A percentile compares a stretch with the other conserved stretches of the same genome.
phyloP scores from a whole-genome alignment of 2,797 vertebrate genomes.

The Xyrichtys novacula region DNA sequence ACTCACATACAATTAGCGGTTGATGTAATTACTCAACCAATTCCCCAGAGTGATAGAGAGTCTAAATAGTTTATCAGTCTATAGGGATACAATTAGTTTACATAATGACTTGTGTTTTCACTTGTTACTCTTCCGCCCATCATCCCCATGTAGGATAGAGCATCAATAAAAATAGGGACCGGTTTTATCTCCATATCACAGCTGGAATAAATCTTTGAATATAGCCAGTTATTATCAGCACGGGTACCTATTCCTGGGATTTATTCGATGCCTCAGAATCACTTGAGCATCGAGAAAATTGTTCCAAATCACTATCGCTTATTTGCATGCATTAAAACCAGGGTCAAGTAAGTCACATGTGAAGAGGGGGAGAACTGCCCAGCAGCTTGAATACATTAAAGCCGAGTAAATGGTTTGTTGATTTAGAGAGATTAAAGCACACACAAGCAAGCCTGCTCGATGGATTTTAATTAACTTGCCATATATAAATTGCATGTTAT shows the following conservation, averaged over 20 bases:
- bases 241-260: conserved; percentile 16
- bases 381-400: conserved; percentile 78
- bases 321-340: conserved; percentile 82
- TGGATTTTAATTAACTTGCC: conserved; percentile 87
- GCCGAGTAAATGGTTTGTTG: conserved; percentile 82
- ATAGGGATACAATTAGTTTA: neutral
- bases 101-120: neutral
- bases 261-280: conserved; percentile 27
- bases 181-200: conserved; percentile 16
- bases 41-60: neutral
- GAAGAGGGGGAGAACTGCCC: conserved; percentile 63
- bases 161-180: neutral
- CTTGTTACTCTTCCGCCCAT: conserved; percentile 1
- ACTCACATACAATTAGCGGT: neutral
- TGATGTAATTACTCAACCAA: conserved; percentile 15
- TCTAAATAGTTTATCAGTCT: neutral
- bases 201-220: conserved; percentile 9
- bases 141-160: neutral
- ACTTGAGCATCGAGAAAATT: conserved; percentile 57
- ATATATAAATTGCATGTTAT: conserved; percentile 86
- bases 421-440: conserved; percentile 81
- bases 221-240: conserved; percentile 1
- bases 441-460: conserved; percentile 75
- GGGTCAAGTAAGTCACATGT: conserved; percentile 79
- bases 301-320: conserved; percentile 63